Evolutionary conservation across 2,113 vertebrate species (phyloP), one percentile per base, ranked within the genome.

Genomic region (Anoura caudifer): DNA sequence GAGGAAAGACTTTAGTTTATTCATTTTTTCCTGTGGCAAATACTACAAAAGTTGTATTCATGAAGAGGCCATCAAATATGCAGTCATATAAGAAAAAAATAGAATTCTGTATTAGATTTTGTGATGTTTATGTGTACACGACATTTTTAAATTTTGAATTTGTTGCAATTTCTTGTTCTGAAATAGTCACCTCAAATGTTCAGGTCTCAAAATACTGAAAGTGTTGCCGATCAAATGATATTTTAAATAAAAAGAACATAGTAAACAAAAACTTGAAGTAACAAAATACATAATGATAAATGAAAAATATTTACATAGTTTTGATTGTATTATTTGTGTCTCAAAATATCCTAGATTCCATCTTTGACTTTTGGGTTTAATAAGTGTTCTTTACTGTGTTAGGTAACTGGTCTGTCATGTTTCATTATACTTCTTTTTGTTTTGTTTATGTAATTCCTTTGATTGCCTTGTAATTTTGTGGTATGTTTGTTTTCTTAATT

Each of bases 1-100:
- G 12, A 96, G 52, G 52, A 45, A 90, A 81, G 24, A 77, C 12
- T 82, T 82, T 95, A 12, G 17, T 92, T 79, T 95, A 43, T 87
- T n/a, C 26, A 47, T 82, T 96, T 22, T 87, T 6, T 65, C 52
- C 10, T 70, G 4, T 86, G 50, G 36, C 8, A 54, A 90, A 70
- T 87, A 82, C 41, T 38, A 17, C 0, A 88, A 63, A 89, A 84
- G 67, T n/a, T 76, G 10, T 86, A 43, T 63, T 92, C 12, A 81
- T 82, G 33, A 76, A 95, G 33, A 94, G 26, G 14, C 61, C 59
- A 14, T 92, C 43, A 91, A 31, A 84, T 88, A 87, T 56, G 33
- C 13, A 75, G 16, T 84, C 20, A 43, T 56, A 41, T 26, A 91
- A 20, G 41, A 54, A 59, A 41, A 59, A 79, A 92, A 61, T 69